phyloP scores from a whole-genome alignment of 1,140 invertebrate species.

The Scaptomyza pallida region DNA sequence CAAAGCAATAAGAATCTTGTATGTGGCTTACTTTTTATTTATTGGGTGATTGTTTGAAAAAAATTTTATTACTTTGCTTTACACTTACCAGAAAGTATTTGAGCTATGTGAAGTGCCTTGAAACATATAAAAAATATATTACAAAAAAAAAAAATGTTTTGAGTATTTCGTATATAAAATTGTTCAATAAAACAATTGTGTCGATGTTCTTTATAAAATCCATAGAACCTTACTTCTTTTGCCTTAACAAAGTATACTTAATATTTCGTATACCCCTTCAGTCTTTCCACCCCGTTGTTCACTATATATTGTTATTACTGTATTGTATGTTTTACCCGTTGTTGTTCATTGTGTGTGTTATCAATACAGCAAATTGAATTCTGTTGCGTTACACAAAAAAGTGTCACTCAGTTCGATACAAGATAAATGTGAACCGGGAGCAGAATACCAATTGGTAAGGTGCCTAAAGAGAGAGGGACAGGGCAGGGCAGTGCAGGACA shows the following conservation, averaged over 20 bases:
- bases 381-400: conserved; percentile 63
- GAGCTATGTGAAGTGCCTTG: background rate
- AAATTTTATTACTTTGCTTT: conserved; percentile 22
- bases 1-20: conserved; percentile 38
- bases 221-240: too few relatives aligned
- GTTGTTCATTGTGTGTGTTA: conserved; percentile 67
- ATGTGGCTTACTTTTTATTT: background rate
- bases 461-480: background rate
- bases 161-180: too few relatives aligned
- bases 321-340: conserved; percentile 49
- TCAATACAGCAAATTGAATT: conserved; percentile 81
- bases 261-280: too few relatives aligned
- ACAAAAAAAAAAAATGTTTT: too few relatives aligned
- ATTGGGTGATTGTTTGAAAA: background rate
- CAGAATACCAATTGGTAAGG: background rate
- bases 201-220: too few relatives aligned
- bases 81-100: background rate
- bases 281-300: too few relatives aligned
- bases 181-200: too few relatives aligned
- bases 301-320: conserved; percentile 43
- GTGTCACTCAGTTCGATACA: conserved; percentile 70
- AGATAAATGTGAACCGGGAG: conserved; percentile 67
- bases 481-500: too few relatives aligned
- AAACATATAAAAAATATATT: too few relatives aligned
- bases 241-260: background rate